A percentile compares a stretch with the other conserved stretches of the same genome.
These are phyloP conservation scores for Lordiphosa clarofinis DNA, from an alignment of 1,140 invertebrate species.

Conservation along the genomic window DNA sequence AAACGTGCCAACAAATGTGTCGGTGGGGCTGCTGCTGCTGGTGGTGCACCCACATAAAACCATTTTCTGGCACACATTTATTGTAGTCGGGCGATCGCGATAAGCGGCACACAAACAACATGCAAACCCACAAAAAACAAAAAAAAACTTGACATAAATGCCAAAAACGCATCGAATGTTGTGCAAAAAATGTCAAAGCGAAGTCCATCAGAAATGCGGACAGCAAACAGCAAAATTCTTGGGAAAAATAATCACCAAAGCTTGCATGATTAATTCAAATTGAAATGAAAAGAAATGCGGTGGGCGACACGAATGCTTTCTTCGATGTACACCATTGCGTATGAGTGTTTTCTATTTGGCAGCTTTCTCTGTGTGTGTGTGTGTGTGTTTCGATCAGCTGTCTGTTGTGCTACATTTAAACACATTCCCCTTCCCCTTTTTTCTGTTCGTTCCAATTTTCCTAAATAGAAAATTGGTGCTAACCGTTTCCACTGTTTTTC, in stretches of 20 bases:
- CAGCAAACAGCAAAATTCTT: constrained; percentile 31
- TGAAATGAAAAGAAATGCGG: constrained; percentile 38
- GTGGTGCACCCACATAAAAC: constrained; percentile 63
- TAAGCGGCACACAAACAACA: constrained; percentile 41
- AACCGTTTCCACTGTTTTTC: constrained; percentile 20
- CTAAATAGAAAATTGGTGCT: constrained; percentile 13
- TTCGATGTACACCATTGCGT: constrained; percentile 55
- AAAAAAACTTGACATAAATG: constrained; percentile 26
- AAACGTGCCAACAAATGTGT: constrained; percentile 9
- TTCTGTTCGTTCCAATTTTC: constrained; percentile 34
- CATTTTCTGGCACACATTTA: constrained; percentile 64
- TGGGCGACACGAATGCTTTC: constrained; percentile 10
- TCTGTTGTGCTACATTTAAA: constrained; percentile 62
- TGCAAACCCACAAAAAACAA: constrained; percentile 11
- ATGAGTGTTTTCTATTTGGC: constrained; percentile 46
- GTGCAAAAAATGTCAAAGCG: constrained; percentile 35
- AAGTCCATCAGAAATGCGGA: constrained; percentile 46
- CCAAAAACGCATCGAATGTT: constrained; percentile 24
- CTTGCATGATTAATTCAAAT: constrained; percentile 48
- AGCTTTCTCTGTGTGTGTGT: constrained; percentile 8
- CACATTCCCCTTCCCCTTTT: constrained; percentile 17
- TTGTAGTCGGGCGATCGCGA: constrained; percentile 44
- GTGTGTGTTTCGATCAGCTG: constrained; percentile 46
- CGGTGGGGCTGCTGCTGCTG: constrained; percentile 6
- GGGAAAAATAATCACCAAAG: constrained; percentile 20